Evolutionary conservation across 2,113 vertebrate genomes (phyloP).

Genomic region (Syrmaticus mikado): DNA sequence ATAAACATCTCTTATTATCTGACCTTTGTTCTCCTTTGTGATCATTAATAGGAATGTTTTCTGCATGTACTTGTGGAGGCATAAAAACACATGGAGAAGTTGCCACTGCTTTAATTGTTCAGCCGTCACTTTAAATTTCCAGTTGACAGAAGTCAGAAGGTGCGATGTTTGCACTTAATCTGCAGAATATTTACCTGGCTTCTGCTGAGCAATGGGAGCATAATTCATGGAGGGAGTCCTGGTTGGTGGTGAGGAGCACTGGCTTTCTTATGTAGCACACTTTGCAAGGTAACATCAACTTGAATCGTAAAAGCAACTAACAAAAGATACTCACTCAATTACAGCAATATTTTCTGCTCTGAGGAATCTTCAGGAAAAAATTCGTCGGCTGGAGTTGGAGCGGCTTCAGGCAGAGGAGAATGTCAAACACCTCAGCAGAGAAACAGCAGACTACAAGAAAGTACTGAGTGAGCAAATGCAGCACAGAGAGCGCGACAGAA

Average conservation of each 20-base stretch:
- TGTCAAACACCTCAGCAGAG: constrained; percentile 77
- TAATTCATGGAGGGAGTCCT: not conserved
- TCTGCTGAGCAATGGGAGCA: not conserved
- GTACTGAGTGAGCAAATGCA: constrained; percentile 75
- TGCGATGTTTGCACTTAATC: not conserved
- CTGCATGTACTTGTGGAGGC: not conserved
- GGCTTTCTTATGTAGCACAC: not conserved
- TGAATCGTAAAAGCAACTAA: not conserved
- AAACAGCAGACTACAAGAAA: constrained; percentile 77
- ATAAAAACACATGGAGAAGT: not conserved
- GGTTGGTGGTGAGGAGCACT: not conserved
- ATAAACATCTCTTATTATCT: not conserved
- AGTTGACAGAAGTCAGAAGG: not conserved
- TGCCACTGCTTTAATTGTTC: not conserved
- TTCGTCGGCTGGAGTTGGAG: constrained; percentile 85
- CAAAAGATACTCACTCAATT: constrained; percentile 3
- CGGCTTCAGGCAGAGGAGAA: constrained; percentile 81
- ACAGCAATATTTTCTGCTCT: constrained; percentile 91
- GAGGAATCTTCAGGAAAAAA: constrained; percentile 87
- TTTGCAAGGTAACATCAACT: not conserved
- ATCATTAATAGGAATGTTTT: accelerated
- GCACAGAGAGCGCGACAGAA: constrained; percentile 68
- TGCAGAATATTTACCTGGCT: not conserved
- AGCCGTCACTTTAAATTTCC: not conserved
- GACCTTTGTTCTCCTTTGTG: not conserved